Base-by-base conservation (phyloP, 2,888 invertebrate genomes). In the Pachycephus smyrnensis region DNA sequence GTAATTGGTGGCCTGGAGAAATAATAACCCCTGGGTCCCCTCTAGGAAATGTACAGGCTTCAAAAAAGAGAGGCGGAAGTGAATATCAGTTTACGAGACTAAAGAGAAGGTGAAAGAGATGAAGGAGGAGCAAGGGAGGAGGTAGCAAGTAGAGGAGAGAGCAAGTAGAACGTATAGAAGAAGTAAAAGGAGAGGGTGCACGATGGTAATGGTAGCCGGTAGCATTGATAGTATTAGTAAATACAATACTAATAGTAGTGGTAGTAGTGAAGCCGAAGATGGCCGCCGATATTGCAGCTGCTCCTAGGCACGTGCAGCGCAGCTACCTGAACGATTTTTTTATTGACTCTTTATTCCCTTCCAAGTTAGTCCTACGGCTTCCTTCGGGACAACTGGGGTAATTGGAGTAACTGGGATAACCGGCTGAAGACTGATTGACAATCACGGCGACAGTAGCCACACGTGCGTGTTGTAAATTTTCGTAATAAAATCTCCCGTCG, bases 271-370 rank as follows among this genome's bases (percentile, higher is more conserved):
- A 77, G 73, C 69, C 73, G 73, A 80, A 78, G 80, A 79, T 80
- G 80, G 76, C 73, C 82, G 77, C 75, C 79, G 74, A 82, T 84
- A 81, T 76, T 84, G 86, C 90, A 89, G 89, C 90, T 89, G 89
- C 82, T 85, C 80, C 81, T 78, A 82, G 88, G 84, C 89, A 88
- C 88, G 88, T 88, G 89, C 84, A 83, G 76, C 79, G 76, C 74
- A 71, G 75, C 77, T 32, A 69, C 35, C 69, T 40, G 40, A 40
- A 40, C 23, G 15, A 23, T 40, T 40, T 15, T 37, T 23, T 15
- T 23, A 40, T 40, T 40, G 40, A 40, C 40, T 40, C 40, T 15
- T 40, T 23, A 15, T 23, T 40, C 40, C 23, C 40, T 40, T 40
- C 40, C 23, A 23, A 40, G 40, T 6, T 40, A 6, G 40, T 40